These are phyloP conservation scores for Junco hyemalis DNA, from an alignment of 2,113 vertebrate genomes.

Conservation along the genomic window DNA sequence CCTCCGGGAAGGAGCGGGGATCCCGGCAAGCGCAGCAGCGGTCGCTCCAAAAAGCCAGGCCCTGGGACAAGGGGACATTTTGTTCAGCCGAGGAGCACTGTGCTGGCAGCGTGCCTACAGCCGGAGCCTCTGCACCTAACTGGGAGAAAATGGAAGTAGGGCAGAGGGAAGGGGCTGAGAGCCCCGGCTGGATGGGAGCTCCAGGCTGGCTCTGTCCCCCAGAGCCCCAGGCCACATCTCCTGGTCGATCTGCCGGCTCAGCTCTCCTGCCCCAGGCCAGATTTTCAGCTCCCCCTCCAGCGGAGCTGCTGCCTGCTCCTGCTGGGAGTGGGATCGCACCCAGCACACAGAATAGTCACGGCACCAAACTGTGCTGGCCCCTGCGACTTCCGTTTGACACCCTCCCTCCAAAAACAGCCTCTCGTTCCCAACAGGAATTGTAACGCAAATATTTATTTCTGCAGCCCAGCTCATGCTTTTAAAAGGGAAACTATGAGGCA, in stretches of 20 bases:
- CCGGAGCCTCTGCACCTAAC: not conserved
- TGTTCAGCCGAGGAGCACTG: constrained; percentile 1
- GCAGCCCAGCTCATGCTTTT: not conserved
- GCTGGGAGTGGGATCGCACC: not conserved
- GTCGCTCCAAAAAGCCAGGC: not conserved
- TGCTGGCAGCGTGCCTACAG: not conserved
- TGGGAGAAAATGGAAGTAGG: constrained; percentile 29
- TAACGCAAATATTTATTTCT: constrained; percentile 43
- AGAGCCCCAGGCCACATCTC: not conserved
- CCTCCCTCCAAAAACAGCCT: constrained; percentile 25
- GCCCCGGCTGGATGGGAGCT: not conserved
- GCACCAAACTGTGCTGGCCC: not conserved
- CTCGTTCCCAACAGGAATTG: not conserved
- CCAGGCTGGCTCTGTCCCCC: not conserved
- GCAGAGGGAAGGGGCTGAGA: not conserved
- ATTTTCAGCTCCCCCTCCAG: not conserved
- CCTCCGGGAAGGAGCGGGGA: not conserved
- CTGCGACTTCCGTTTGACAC: not conserved
- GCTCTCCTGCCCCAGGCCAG: no score
- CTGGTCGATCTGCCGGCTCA: no score
- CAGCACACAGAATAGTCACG: not conserved
- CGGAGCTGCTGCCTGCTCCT: not conserved
- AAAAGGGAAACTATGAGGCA: constrained; percentile 18
- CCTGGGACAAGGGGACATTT: not conserved
- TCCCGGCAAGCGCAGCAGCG: not conserved